Base-by-base conservation (phyloP, 2,888 invertebrate genomes). In the Nymphalis urticae region DNA sequence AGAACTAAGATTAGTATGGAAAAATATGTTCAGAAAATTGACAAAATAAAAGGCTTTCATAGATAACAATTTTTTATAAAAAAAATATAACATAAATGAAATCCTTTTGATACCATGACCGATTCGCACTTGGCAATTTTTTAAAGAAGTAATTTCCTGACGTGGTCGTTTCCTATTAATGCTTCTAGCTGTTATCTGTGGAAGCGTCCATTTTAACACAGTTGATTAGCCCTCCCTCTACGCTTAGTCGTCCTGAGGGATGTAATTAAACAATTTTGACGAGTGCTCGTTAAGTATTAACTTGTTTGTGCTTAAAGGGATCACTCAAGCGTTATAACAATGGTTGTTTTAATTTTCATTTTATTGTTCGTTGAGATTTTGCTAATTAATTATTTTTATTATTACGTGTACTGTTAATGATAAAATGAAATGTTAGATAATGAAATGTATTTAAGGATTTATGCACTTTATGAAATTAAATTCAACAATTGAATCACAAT, bases 191-290 rank as follows among this genome's bases (percentile, higher is more conserved):
- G 54, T 56, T 56, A 56, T 56, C 54, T 76, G 80, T 74, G 80
- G 76, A 69, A 66, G 64, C 66, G 76, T 77, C 78, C 53, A 73
- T 81, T 76, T 77, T 79, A 77, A 80, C 83, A 83, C 82, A 81
- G 79, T 82, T 86, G 87, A 87, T 88, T 85, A 87, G 84, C 79
- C 75, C 74, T 17, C 75, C 81, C 36, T 36, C 36, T 10, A 80
- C 82, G 82, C 80, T 85, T 81, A 84, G 83, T 79, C 80, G 81
- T 82, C 83, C 85, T 82, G 59, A 74, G 86, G 85, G 85, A 86
- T 80, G 86, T 83, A 88, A 86, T 89, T 86, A 88, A 88, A 85
- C 83, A 85, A 85, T 86, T 88, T 88, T 88, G 84, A 87, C 82
- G 86, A 82, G 80, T 74, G 72, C 83, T 85, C 88, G 85, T 87